Percentiles rank a stretch among this genome's conserved stretches.
These are phyloP conservation scores for Cyprinus carpio DNA, from an alignment of 2,113 vertebrate genomes.

Conservation along the genomic window DNA sequence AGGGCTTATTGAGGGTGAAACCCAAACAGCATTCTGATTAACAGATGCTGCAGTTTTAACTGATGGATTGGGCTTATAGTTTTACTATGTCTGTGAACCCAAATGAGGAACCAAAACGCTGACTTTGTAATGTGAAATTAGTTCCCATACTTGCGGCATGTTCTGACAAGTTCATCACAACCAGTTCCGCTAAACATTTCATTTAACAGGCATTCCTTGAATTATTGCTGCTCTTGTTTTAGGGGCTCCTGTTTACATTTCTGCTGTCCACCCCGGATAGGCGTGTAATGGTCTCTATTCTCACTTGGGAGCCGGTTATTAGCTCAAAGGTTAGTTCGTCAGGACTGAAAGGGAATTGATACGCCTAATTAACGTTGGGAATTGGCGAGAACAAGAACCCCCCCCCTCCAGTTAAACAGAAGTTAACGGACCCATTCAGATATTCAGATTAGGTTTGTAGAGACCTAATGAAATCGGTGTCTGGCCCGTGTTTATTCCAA, in stretches of 20 bases:
- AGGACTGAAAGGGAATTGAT: constrained; percentile 44
- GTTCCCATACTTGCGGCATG: background rate
- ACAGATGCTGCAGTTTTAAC: background rate
- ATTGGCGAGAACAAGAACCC: constrained; percentile 36
- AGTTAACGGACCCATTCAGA: background rate
- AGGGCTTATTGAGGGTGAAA: constrained; percentile 23
- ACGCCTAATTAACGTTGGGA: constrained; percentile 49
- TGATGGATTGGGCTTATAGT: background rate
- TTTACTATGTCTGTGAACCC: background rate
- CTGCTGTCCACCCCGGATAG: constrained; percentile 38
- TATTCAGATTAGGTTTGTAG: constrained; percentile 7
- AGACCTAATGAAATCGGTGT: background rate
- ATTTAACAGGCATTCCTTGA: background rate
- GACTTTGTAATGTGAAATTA: background rate
- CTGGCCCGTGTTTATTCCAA: background rate
- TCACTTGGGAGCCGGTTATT: constrained; percentile 42
- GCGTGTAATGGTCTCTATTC: constrained; percentile 49
- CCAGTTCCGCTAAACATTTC: background rate
- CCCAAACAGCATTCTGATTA: constrained; percentile 1
- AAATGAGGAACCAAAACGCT: background rate
- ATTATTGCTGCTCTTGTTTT: constrained; percentile 7
- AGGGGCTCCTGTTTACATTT: background rate
- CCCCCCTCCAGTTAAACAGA: background rate
- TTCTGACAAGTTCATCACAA: background rate
- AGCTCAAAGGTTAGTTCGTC: constrained; percentile 48